Conservation (phyloP, 1,140 invertebrate species). For the Hylaeus anthracinus region DNA sequence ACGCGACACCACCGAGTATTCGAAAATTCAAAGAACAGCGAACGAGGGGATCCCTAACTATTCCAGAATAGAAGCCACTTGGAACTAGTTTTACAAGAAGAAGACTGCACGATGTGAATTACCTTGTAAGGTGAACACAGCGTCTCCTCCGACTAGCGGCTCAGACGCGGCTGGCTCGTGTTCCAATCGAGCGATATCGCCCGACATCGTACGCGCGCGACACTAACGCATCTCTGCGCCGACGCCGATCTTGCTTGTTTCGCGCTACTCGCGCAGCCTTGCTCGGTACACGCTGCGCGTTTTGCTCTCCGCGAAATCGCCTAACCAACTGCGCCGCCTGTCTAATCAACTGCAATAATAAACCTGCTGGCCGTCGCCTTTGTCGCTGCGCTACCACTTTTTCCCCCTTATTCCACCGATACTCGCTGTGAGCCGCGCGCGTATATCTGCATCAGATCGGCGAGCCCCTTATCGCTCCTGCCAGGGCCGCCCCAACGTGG, state of each 20-base stretch:
- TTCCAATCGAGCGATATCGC: conserved; percentile 50
- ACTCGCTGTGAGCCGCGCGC: not conserved
- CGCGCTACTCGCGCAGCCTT: conserved; percentile 16
- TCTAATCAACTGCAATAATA: conserved; percentile 3
- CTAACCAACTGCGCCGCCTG: not conserved
- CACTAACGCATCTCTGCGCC: conserved; percentile 38
- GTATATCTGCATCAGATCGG: not conserved
- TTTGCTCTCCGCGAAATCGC: conserved; percentile 1
- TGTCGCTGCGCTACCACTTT: not conserved
- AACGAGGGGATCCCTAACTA: too few relatives aligned
- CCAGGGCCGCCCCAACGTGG: too few relatives aligned
- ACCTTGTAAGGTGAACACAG: conserved; percentile 32
- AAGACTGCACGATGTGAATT: not conserved
- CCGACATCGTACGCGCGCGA: conserved; percentile 42
- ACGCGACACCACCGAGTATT: too few relatives aligned
- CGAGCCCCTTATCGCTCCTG: not conserved
- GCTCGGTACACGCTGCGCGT: not conserved
- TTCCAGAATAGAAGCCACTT: not conserved
- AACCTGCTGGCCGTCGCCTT: not conserved
- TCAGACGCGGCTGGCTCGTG: conserved; percentile 36
- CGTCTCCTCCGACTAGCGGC: conserved; percentile 30
- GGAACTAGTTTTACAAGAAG: not conserved
- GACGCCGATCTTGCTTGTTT: not conserved
- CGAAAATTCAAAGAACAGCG: not conserved
- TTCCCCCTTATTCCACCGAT: not conserved